Evolutionary conservation across 2,888 invertebrate genomes (phyloP).

Genomic region (Pollenia labialis): DNA sequence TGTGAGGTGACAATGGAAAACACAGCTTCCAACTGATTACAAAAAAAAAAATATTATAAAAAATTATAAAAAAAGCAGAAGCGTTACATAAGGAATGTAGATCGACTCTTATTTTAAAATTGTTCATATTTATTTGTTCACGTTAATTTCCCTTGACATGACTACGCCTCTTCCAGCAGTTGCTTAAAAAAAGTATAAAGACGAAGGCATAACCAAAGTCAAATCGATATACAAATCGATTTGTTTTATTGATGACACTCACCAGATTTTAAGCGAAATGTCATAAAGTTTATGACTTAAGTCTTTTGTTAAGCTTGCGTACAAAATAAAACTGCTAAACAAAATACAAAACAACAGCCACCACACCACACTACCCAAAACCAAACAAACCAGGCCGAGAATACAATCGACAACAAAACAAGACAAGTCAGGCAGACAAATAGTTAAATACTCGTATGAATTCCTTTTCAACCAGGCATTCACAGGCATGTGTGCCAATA

Average conservation of each 20-base stretch:
- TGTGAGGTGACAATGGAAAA: slow-evolving; percentile 63
- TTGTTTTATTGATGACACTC: slow-evolving; percentile 83
- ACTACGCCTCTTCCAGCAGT: not conserved
- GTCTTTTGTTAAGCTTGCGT: slow-evolving; percentile 80
- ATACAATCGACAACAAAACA: slow-evolving; percentile 30
- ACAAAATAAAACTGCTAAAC: slow-evolving; percentile 41
- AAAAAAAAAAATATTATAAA: slow-evolving; percentile 35
- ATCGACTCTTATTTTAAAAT: no score
- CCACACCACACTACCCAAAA: slow-evolving; percentile 44
- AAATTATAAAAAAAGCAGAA: slow-evolving; percentile 23
- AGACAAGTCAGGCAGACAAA: slow-evolving; percentile 56
- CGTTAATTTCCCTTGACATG: not conserved
- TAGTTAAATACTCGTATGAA: slow-evolving; percentile 56
- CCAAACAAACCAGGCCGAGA: not conserved
- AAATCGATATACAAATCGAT: slow-evolving; percentile 81
- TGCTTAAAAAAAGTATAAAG: not conserved
- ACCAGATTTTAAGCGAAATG: slow-evolving; percentile 80
- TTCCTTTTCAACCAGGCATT: slow-evolving; percentile 50
- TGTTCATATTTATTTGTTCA: no score
- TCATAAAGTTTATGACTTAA: slow-evolving; percentile 84
- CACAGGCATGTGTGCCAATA: slow-evolving; percentile 11
- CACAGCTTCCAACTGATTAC: slow-evolving; percentile 64
- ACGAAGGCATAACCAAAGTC: slow-evolving; percentile 57
- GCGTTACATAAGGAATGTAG: not conserved
- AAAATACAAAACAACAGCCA: slow-evolving; percentile 55